A percentile compares a stretch with the other conserved stretches of the same genome.
phyloP scores from a whole-genome alignment of 2,113 vertebrate species.

The Eonycteris spelaea region DNA sequence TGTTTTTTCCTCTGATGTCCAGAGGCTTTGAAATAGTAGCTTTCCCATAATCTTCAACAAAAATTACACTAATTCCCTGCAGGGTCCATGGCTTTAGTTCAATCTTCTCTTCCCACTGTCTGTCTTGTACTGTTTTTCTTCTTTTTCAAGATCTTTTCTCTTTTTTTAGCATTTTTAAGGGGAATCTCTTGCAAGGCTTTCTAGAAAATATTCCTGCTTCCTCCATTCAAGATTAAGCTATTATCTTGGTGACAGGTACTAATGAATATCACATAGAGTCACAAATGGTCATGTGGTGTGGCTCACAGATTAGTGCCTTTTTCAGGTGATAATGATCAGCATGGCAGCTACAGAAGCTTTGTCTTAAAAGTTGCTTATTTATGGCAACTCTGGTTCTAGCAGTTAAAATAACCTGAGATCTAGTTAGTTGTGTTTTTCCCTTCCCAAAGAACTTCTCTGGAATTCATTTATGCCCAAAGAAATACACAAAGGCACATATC shows the following conservation, averaged over 20 bases:
- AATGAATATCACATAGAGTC: not conserved
- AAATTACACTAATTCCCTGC: not conserved
- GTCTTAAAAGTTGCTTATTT: slow-evolving; percentile 40
- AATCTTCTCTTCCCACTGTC: not conserved
- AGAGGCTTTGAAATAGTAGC: slow-evolving; percentile 39
- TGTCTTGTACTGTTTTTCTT: not conserved
- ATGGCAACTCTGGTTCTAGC: slow-evolving; percentile 1
- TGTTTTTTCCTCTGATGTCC: slow-evolving; percentile 33
- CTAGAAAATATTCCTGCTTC: slow-evolving; percentile 55
- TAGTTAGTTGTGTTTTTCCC: not conserved
- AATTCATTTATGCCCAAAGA: slow-evolving; percentile 33
- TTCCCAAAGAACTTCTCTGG: not conserved
- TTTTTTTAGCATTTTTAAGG: slow-evolving; percentile 38
- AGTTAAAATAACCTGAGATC: not conserved
- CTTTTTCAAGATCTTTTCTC: slow-evolving; percentile 43
- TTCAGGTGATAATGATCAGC: not conserved
- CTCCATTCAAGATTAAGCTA: slow-evolving; percentile 47
- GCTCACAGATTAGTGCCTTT: not conserved
- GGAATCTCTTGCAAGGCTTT: slow-evolving; percentile 25
- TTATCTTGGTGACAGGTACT: slow-evolving; percentile 54
- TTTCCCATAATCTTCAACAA: slow-evolving; percentile 28
- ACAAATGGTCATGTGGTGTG: not conserved
- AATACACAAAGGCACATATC: not conserved
- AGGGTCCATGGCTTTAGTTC: not conserved
- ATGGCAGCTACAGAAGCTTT: not conserved